Percentiles rank a stretch among this genome's conserved stretches.
Conservation (phyloP, 2,113 vertebrate species). For the Cheirogaleus medius region DNA sequence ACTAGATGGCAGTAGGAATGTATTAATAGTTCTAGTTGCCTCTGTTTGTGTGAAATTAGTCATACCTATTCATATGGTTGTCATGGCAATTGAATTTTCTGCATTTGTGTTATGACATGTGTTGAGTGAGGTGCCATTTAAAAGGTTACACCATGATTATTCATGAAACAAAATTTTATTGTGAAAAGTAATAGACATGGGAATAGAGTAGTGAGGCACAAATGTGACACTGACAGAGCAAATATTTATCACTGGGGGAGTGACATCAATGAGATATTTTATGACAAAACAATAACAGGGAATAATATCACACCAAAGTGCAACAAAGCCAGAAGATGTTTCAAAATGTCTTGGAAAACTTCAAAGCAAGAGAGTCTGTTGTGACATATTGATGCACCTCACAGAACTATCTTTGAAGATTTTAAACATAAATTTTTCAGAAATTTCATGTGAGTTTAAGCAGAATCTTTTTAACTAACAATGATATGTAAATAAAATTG, state of each 20-base stretch:
- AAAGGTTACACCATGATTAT: not conserved
- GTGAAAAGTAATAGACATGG: not conserved
- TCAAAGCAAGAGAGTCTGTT: not conserved
- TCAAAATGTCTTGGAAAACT: not conserved
- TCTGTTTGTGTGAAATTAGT: not conserved
- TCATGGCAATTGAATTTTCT: not conserved
- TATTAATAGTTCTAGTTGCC: not conserved
- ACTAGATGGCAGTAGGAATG: not conserved
- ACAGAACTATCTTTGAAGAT: not conserved
- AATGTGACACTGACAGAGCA: not conserved
- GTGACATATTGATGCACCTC: not conserved
- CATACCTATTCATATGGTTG: not conserved
- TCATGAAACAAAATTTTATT: not conserved
- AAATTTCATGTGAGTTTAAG: not conserved
- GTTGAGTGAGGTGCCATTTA: not conserved
- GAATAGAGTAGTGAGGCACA: not conserved
- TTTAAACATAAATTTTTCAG: not conserved
- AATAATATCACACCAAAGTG: not conserved
- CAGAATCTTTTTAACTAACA: not conserved
- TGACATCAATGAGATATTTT: not conserved
- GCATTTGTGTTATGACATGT: conserved; percentile 13
- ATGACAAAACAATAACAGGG: not conserved
- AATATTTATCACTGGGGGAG: not conserved
- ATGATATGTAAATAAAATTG: not conserved
- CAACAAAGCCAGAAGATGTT: not conserved